These are phyloP conservation scores for Eidolon helvum DNA, from an alignment of 2,113 vertebrate species.

Conservation along the genomic window DNA sequence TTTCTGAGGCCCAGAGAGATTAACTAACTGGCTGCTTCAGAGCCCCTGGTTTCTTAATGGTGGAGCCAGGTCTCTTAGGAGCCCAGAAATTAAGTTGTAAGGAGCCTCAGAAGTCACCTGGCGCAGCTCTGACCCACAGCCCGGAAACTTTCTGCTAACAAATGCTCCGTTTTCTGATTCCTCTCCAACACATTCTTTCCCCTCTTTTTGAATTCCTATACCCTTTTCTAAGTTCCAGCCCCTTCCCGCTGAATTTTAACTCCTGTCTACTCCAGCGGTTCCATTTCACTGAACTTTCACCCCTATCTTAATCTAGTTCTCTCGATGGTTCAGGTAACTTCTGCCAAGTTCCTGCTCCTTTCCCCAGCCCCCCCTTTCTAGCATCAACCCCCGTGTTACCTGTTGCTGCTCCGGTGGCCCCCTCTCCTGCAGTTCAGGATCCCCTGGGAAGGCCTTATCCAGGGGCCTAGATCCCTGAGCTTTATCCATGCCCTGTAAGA, in stretches of 20 bases:
- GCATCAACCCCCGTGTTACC: neutral
- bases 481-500: constrained; percentile 70
- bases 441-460: constrained; percentile 35
- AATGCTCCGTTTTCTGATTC: neutral
- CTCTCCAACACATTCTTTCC: constrained; percentile 69
- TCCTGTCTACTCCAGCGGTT: neutral
- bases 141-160: neutral
- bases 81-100: constrained; percentile 63
- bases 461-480: constrained; percentile 36
- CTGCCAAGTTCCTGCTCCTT: neutral
- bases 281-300: neutral
- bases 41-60: neutral
- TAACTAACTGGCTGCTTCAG: neutral
- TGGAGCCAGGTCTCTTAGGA: constrained; percentile 60
- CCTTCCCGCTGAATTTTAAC: neutral
- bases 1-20: neutral
- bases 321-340: neutral
- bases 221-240: neutral
- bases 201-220: constrained; percentile 44
- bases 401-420: neutral
- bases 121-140: neutral
- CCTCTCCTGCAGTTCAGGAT: constrained; percentile 19
- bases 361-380: neutral
- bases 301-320: neutral
- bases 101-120: neutral